These are phyloP conservation scores for Malthinus flaveolus DNA, from an alignment of 2,888 invertebrate genomes.

Conservation along the genomic window DNA sequence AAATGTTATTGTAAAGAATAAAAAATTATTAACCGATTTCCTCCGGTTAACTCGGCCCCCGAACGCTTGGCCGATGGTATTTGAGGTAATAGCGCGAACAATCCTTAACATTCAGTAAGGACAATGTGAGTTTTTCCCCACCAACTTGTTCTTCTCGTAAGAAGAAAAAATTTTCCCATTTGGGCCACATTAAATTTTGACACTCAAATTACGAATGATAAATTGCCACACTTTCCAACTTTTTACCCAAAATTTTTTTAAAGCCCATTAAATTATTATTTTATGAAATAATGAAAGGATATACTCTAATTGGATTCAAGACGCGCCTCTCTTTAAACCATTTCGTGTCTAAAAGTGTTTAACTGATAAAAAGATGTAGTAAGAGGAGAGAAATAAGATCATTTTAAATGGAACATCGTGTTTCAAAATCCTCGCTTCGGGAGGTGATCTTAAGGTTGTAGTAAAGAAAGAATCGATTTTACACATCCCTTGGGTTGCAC, in stretches of 20 bases:
- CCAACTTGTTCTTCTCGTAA: too few relatives aligned
- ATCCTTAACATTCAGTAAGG: conserved; percentile 1
- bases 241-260: not conserved
- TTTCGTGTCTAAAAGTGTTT: conserved; percentile 37
- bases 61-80: too few relatives aligned
- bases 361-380: conserved; percentile 40
- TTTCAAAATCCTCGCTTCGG: conserved; percentile 39
- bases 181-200: too few relatives aligned
- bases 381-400: conserved; percentile 36
- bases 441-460: conserved; percentile 37
- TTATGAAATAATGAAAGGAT: conserved; percentile 38
- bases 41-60: too few relatives aligned
- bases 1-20: too few relatives aligned
- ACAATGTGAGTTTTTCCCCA: not conserved
- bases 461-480: conserved; percentile 39
- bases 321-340: conserved; percentile 35
- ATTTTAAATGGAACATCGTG: conserved; percentile 43
- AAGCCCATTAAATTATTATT: conserved; percentile 5
- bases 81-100: too few relatives aligned
- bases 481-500: conserved; percentile 39
- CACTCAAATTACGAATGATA: too few relatives aligned
- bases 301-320: conserved; percentile 41
- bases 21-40: too few relatives aligned
- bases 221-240: too few relatives aligned
- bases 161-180: too few relatives aligned